Conservation (phyloP, 1,140 invertebrate species). For the Cryptotermes secundus region DNA sequence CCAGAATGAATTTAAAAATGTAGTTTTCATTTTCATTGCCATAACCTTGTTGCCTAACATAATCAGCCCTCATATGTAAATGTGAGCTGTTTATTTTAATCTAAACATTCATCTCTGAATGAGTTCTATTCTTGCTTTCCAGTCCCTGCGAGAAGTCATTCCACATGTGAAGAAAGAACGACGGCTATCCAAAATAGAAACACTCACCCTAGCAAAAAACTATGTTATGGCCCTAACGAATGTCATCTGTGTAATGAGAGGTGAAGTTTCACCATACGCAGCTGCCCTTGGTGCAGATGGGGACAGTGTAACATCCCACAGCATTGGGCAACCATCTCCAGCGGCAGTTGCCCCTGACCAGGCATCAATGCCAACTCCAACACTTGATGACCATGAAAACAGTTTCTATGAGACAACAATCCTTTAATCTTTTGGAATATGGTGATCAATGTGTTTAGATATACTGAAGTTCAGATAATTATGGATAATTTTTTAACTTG, state of each 20-base stretch:
- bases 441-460: neutral
- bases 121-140: conserved; percentile 42
- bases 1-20: too few species aligned
- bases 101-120: neutral
- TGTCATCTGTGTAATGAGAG: conserved; percentile 78
- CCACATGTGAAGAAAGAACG: conserved; percentile 84
- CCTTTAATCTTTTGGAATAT: neutral
- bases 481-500: neutral
- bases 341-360: neutral
- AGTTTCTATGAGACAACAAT: conserved; percentile 31
- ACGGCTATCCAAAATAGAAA: conserved; percentile 85
- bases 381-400: conserved; percentile 23
- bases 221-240: conserved; percentile 89
- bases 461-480: neutral
- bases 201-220: conserved; percentile 83
- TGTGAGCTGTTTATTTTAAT: too few species aligned
- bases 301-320: neutral
- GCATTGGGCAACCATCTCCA: conserved; percentile 2
- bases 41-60: too few species aligned
- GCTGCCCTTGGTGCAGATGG: conserved; percentile 14
- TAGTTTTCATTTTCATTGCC: too few species aligned
- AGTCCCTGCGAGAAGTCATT: conserved; percentile 81
- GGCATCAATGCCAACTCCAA: conserved; percentile 8
- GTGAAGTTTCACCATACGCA: conserved; percentile 64
- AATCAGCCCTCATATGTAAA: too few species aligned